These are phyloP conservation scores for Ricordea florida DNA, from an alignment of 92 coral and sea anemone genomes.

Conservation along the genomic window DNA sequence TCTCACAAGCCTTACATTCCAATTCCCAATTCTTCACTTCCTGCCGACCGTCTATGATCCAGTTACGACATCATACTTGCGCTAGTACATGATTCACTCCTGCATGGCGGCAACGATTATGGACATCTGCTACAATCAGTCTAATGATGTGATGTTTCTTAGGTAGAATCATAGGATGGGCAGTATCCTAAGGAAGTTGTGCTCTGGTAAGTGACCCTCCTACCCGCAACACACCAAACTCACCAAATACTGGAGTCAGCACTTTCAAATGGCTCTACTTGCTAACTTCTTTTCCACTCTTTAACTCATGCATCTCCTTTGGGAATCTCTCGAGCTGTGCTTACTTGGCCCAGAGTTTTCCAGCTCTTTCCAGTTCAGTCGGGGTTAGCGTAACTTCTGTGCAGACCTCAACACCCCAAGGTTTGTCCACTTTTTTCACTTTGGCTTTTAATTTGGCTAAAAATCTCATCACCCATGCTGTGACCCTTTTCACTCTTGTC, in stretches of 20 bases:
- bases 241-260: constrained; percentile 15
- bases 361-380: constrained; percentile 9
- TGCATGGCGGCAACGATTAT: constrained; percentile 19
- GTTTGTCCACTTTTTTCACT: neutral
- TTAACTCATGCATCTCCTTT: constrained; percentile 2
- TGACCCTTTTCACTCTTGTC: constrained; percentile 16
- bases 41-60: constrained; percentile 17
- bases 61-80: constrained; percentile 6
- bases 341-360: constrained; percentile 7
- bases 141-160: constrained; percentile 33
- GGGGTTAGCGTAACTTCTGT: constrained; percentile 3
- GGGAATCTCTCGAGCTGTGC: constrained; percentile 31
- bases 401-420: neutral
- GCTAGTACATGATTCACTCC: constrained; percentile 38
- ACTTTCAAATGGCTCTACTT: constrained; percentile 29
- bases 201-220: constrained; percentile 26
- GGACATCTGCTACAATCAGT: constrained; percentile 39
- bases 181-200: constrained; percentile 13
- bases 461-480: neutral
- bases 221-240: constrained; percentile 8
- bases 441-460: neutral
- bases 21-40: too few species aligned
- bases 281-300: neutral
- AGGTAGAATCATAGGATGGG: constrained; percentile 15
- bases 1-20: too few species aligned